Evolutionary conservation across 2,113 vertebrate species (phyloP).

Genomic region (Gopherus evgoodei): DNA sequence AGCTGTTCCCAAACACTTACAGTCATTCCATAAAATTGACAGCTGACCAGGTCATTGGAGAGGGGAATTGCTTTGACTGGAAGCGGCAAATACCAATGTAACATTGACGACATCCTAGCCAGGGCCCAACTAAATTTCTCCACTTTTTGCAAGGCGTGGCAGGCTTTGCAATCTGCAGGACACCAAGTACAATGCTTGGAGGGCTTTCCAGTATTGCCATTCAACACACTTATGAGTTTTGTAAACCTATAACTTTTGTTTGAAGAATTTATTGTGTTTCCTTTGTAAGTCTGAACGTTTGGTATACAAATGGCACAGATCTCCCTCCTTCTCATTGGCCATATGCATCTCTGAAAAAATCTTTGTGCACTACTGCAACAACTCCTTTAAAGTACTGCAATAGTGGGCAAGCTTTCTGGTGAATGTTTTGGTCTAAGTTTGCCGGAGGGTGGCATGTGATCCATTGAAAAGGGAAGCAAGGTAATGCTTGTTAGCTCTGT

Average conservation of each 20-base stretch:
- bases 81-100: neutral
- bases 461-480: neutral
- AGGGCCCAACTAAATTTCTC: neutral
- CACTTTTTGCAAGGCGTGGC: neutral
- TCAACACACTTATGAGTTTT: neutral
- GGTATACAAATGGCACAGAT: neutral
- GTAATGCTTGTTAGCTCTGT: neutral
- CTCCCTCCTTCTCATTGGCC: neutral
- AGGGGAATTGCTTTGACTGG: neutral
- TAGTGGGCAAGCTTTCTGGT: neutral
- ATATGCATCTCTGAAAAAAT: neutral
- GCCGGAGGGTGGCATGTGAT: no score
- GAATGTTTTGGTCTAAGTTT: neutral
- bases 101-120: neutral
- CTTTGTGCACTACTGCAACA: neutral
- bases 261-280: neutral
- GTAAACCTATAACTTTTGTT: neutral
- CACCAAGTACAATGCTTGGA: neutral
- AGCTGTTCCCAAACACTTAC: neutral
- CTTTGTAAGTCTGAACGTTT: neutral
- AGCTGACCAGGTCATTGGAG: neutral
- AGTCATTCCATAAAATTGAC: neutral
- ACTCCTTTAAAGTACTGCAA: neutral
- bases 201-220: neutral
- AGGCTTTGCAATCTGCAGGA: neutral